These are phyloP conservation scores for Ianthella basta DNA, from an alignment of 37 sponge, comb jelly and placozoan species.

Conservation along the genomic window DNA sequence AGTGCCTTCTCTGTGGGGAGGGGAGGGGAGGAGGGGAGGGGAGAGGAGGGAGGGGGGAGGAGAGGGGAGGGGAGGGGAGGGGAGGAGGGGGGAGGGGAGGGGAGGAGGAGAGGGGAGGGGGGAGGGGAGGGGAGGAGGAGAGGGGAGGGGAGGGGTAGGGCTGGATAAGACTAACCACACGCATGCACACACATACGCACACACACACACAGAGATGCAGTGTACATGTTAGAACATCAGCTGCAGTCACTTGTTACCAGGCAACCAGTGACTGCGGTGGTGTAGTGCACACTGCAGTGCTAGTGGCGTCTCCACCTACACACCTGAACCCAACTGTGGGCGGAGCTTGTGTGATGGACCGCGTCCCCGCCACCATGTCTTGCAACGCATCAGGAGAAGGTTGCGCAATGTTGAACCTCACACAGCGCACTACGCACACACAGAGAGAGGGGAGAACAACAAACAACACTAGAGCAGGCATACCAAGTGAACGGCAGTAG, in stretches of 20 bases:
- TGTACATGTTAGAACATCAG: background rate
- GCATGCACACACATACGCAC: too few species aligned
- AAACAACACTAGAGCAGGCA: background rate
- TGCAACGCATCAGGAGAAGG: conserved; percentile 61
- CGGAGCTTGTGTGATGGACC: conserved; percentile 41
- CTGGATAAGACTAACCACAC: too few species aligned
- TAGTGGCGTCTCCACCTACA: background rate
- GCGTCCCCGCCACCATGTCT: conserved; percentile 43
- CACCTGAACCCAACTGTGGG: conserved; percentile 78
- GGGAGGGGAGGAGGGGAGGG: background rate
- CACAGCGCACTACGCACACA: conserved; percentile 42
- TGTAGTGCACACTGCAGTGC: background rate
- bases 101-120: background rate
- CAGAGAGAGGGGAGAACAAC: background rate
- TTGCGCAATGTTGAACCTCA: conserved; percentile 44
- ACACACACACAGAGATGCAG: too few species aligned
- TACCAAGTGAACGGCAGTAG: background rate
- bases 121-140: background rate
- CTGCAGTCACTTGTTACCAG: too few species aligned
- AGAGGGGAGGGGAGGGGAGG: background rate
- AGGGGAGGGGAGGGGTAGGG: too few species aligned
- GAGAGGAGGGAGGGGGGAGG: background rate
- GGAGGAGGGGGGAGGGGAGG: background rate
- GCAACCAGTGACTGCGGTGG: too few species aligned
- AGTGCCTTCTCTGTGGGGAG: conserved; percentile 66